These are phyloP conservation scores for Leuciscus waleckii DNA, from an alignment of 2,797 vertebrate species.

Conservation along the genomic window DNA sequence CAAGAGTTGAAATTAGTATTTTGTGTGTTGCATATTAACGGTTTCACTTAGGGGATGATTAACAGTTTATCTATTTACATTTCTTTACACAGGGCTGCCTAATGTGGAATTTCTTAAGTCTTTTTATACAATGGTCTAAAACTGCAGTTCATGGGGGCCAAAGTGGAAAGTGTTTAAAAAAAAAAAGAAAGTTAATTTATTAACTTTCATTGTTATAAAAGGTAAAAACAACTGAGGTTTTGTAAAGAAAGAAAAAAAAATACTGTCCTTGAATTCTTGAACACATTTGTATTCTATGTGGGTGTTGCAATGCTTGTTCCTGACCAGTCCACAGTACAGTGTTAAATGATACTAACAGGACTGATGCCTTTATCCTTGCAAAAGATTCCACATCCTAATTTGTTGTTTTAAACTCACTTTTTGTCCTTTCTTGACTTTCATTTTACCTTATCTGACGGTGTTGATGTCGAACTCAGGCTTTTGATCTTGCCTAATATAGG, in stretches of 20 bases:
- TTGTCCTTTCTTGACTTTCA: background rate
- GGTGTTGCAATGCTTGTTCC: background rate
- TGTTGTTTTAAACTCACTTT: background rate
- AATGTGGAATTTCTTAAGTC: background rate
- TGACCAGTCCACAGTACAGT: background rate
- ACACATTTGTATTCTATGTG: background rate
- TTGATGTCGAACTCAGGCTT: conserved; percentile 4
- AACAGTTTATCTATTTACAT: background rate
- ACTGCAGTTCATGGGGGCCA: background rate
- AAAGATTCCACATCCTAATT: conserved; percentile 8
- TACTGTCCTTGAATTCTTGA: background rate
- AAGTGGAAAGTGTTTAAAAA: background rate
- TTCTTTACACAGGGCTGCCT: conserved; percentile 36
- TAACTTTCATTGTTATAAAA: background rate
- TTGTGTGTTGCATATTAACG: background rate
- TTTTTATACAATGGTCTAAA: background rate
- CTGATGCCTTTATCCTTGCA: background rate
- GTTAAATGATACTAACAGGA: background rate
- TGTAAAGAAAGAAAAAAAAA: background rate
- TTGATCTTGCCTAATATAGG: background rate
- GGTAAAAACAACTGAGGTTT: no score
- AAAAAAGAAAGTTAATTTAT: conserved; percentile 1
- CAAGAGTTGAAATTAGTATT: background rate
- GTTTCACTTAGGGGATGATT: background rate
- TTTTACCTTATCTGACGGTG: background rate